Percentiles rank a stretch among this genome's conserved stretches.
These are phyloP conservation scores for Eufriesea mexicana DNA, from an alignment of 1,140 invertebrate genomes.

Conservation along the genomic window DNA sequence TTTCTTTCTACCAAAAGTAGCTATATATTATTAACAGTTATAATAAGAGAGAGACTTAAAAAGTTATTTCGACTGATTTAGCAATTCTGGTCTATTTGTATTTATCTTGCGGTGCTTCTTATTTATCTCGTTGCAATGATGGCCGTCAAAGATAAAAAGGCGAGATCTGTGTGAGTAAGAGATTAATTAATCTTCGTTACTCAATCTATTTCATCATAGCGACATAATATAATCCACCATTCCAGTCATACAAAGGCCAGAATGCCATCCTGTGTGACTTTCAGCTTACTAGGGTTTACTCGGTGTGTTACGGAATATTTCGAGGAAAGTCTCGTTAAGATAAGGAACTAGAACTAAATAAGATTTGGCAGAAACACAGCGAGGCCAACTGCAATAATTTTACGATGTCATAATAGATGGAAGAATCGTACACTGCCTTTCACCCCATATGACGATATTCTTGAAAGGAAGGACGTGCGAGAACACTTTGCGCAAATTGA, in stretches of 20 bases:
- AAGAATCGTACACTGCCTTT: conserved; percentile 29
- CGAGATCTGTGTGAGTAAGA: background rate
- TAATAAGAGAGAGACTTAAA: too few species aligned
- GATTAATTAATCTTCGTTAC: background rate
- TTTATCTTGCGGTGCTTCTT: too few species aligned
- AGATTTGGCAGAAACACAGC: conserved; percentile 36
- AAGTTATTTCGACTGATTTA: too few species aligned
- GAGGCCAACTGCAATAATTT: conserved; percentile 17
- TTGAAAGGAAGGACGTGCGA: conserved; percentile 27
- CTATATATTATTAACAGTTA: too few species aligned
- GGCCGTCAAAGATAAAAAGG: too few species aligned
- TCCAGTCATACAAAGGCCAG: background rate
- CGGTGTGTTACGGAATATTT: background rate
- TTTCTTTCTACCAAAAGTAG: too few species aligned
- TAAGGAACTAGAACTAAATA: conserved; percentile 24
- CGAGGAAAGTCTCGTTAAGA: conserved; percentile 4
- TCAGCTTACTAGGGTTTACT: background rate
- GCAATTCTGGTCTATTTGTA: too few species aligned
- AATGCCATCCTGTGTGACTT: background rate
- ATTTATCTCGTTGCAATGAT: background rate
- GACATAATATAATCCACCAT: background rate
- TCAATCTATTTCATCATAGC: background rate
- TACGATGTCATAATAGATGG: background rate
- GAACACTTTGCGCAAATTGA: background rate
- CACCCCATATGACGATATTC: conserved; percentile 23